A percentile compares a stretch with the other conserved stretches of the same genome.
phyloP scores from a whole-genome alignment of 2,113 vertebrate species.

The Delphinapterus leucas region DNA sequence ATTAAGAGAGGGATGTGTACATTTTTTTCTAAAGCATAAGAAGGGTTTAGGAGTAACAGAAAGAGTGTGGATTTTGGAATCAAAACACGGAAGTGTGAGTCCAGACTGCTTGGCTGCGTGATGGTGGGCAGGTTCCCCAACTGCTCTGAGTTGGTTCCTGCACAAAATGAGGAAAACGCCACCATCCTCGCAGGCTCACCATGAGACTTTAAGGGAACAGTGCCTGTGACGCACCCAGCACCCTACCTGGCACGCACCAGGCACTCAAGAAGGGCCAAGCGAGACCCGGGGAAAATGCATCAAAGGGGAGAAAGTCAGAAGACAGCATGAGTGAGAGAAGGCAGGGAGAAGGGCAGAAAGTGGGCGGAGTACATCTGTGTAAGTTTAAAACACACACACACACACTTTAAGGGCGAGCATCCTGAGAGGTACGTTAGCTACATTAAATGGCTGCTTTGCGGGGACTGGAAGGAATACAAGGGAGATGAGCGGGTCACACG shows the following conservation, averaged over 20 bases:
- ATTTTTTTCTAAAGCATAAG: not conserved
- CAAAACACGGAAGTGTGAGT: not conserved
- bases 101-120: not conserved
- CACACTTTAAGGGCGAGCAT: not conserved
- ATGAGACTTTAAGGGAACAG: not conserved
- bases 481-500: not conserved
- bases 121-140: not conserved
- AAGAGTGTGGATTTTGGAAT: not conserved
- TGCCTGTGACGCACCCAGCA: not conserved
- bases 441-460: rapidly evolving
- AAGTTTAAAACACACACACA: not conserved
- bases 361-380: no score
- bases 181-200: not conserved
- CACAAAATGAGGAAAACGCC: not conserved
- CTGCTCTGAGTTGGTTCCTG: not conserved
- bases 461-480: not conserved
- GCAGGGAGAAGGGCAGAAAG: no score
- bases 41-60: not conserved
- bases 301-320: no score
- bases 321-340: no score
- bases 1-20: not conserved
- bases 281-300: not conserved
- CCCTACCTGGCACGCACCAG: not conserved
- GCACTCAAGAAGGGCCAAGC: not conserved
- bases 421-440: not conserved